Evolutionary conservation across 2,888 invertebrate genomes (phyloP).

Genomic region (Pachycephus smyrnensis): DNA sequence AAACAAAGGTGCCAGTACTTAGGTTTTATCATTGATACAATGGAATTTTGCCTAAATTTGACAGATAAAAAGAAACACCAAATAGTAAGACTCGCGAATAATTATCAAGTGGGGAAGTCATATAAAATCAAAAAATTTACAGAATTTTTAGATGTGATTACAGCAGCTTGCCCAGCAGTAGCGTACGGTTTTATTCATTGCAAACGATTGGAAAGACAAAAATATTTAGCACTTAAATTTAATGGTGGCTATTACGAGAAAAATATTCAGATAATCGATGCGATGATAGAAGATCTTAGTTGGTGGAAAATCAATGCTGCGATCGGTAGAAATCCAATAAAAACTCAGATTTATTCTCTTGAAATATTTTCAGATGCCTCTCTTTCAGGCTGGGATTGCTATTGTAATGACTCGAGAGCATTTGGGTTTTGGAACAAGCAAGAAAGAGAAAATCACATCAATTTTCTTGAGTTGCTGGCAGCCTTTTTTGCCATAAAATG

Average conservation of each 20-base stretch:
- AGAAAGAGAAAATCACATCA: conserved; percentile 11
- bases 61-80: conserved; percentile 28
- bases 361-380: conserved; percentile 35
- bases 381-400: conserved; percentile 31
- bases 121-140: conserved; percentile 31
- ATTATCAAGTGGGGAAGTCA: conserved; percentile 14
- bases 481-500: conserved; percentile 17
- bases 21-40: conserved; percentile 29
- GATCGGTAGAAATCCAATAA: conserved; percentile 28
- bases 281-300: conserved; percentile 24
- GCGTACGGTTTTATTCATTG: conserved; percentile 31
- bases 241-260: conserved; percentile 27
- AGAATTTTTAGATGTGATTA: conserved; percentile 70
- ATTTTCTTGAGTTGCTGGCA: conserved; percentile 16
- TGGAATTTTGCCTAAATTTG: conserved; percentile 21
- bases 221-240: conserved; percentile 26
- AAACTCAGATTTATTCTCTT: conserved; percentile 17
- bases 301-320: conserved; percentile 28
- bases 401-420: conserved; percentile 18
- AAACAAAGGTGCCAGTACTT: conserved; percentile 23
- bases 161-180: conserved; percentile 62
- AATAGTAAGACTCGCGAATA: conserved; percentile 11
- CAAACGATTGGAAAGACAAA: conserved; percentile 34
- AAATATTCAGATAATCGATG: conserved; percentile 21
- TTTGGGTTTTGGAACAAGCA: conserved; percentile 12